Base-by-base conservation (phyloP, 2,888 invertebrate species). In the Agriopis aurantiaria region DNA sequence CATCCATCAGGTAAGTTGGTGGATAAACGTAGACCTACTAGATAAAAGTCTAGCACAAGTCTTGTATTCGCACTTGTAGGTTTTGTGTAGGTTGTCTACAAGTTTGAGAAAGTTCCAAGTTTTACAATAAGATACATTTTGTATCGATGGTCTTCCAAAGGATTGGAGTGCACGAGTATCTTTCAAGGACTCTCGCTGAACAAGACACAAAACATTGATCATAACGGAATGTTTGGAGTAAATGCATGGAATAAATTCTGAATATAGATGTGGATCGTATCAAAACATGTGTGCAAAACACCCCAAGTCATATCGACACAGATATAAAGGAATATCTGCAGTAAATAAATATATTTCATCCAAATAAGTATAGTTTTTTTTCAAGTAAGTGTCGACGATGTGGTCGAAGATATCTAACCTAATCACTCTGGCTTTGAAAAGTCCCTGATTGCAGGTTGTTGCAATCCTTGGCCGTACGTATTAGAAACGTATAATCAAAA, bases 121-220 rank as follows among this genome's bases (percentile, higher is more conserved):
- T 56, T 56, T 41, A 40, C 40, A 40, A 40, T 23, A 40, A 55
- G 17, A 45, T 57, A 43, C 43, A 57, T 43, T 56, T 57, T 57
- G 11, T 45, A 17, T 45, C 11, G 10, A 11, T 57, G 17, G 45
- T 45, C 17, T 11, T 57, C 10, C 9, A 45, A 57, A 57, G 14
- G 14, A 43, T 45, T 9, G 17, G 3, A 11, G 17, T 45, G 6
- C 17, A 17, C 11, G 45, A 57, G 56, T 41, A 43, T 17, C 45
- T 52, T 62, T 46, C 45, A 55, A 53, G 61, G 61, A 11, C 41
- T 61, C 10, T 62, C n/a, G 14, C 8, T 41, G 61, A 40, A 51
- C 51, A 41, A 41, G 51, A 40, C 41, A 40, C 41, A 45, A n/a
- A 52, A 58, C 43, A 65, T 57, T 58, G 58, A 52, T 58, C 62